Evolutionary conservation across 2,797 vertebrate genomes (phyloP), one percentile per base, ranked within the genome.

Genomic region (Squalus acanthias): DNA sequence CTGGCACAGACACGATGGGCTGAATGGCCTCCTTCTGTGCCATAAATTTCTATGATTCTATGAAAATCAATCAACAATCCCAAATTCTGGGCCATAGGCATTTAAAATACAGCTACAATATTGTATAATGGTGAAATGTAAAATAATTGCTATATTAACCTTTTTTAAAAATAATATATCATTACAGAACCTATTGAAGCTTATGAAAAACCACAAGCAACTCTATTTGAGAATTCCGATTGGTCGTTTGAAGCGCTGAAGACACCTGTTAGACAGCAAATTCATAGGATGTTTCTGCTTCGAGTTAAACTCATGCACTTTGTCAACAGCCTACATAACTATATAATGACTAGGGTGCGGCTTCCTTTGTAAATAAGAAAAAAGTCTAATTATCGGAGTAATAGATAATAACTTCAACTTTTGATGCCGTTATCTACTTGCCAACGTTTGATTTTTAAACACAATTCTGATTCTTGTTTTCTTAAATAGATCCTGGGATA

Each of bases 301-400:
- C 97, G 99, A 74, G 99, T 99, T 97, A 99, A 99, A 97, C 99
- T 99, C 76, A 99, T 99, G 99, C 99, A 99, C 97, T 99, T 99
- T 97, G 99, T 99, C 97, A 99, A 99, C 98, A 99, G 99, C 96
- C 98, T 99, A 20, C 99, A 99, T 98, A 99, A 99, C 98, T 99
- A 99, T 97, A 99, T 99, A 97, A 99, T 99, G 98, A 99, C 99
- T 63, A 98, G 99, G 98, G 99, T 99, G 97, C 96, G 98, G 97
- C 29, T 0, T 96, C 33, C 10, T 95, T 95, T 76, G 50, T 17
- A 17, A 76, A 57, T 46, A 33, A 33, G 57, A 63, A 39, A 85
- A 24, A 46, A 12, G 17, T 67, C 65, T 24, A 46, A 93, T 85
- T 85, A 85, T 85, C 5, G 22, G 5, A 50, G 82, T 85, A 50